These are phyloP conservation scores for Trachelus troglodyta DNA, from an alignment of 2,888 invertebrate species.

Conservation along the genomic window DNA sequence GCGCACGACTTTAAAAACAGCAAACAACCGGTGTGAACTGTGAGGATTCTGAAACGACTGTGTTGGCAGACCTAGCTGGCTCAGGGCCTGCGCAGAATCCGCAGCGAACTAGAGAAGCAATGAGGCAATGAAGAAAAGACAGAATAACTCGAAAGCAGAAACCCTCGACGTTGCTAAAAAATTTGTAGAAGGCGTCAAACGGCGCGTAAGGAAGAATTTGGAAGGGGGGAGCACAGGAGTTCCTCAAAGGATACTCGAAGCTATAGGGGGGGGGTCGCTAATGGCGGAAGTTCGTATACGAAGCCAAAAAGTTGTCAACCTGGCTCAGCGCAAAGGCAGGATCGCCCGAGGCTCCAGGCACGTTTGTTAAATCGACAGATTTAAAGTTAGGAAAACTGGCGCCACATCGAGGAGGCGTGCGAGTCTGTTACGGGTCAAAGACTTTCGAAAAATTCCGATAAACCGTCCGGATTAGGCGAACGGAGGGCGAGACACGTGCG, in stretches of 20 bases:
- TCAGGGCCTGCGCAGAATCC: conserved; percentile 13
- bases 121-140: background rate
- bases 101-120: background rate
- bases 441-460: conserved; percentile 3
- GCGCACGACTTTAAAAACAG: background rate
- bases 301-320: background rate
- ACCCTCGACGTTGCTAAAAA: background rate
- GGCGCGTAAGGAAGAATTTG: too few relatives aligned
- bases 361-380: background rate
- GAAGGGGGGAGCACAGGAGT: too few relatives aligned
- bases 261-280: background rate
- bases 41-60: conserved; percentile 15
- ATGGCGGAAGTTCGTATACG: background rate
- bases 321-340: background rate
- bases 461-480: background rate
- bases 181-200: background rate
- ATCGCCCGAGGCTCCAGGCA: background rate
- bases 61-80: conserved; percentile 32
- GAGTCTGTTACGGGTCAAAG: background rate
- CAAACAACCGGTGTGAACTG: background rate
- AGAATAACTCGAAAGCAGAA: background rate
- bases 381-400: background rate
- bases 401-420: background rate
- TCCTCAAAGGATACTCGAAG: background rate
- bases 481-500: background rate